phyloP scores from a whole-genome alignment of 2,888 invertebrate genomes.

The Erannis defoliaria region DNA sequence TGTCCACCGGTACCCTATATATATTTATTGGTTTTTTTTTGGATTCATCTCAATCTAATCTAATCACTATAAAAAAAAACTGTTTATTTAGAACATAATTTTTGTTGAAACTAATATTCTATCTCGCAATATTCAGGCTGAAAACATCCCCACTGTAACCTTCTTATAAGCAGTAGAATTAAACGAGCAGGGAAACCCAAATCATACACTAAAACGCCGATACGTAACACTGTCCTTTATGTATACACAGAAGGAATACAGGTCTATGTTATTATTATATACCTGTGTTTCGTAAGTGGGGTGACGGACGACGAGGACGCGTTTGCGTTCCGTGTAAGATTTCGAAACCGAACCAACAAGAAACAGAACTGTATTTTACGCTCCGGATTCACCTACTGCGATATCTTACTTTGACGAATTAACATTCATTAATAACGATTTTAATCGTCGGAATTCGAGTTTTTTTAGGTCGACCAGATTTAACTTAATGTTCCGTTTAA shows the following conservation, averaged over 20 bases:
- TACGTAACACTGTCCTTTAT: constrained; percentile 37
- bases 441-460: constrained; percentile 25
- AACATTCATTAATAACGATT: constrained; percentile 39
- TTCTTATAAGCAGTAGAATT: not conserved
- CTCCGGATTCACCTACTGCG: constrained; percentile 26
- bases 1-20: too few relatives aligned
- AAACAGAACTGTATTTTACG: constrained; percentile 48
- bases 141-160: not conserved
- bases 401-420: constrained; percentile 44
- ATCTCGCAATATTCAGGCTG: too few relatives aligned
- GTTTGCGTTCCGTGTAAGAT: constrained; percentile 54
- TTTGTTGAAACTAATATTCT: too few relatives aligned
- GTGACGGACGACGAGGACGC: constrained; percentile 52
- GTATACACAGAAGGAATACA: constrained; percentile 45
- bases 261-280: constrained; percentile 49
- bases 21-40: too few relatives aligned
- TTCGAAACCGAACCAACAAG: constrained; percentile 56
- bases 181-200: constrained; percentile 10
- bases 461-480: constrained; percentile 39
- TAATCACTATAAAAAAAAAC: too few relatives aligned
- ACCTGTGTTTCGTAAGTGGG: constrained; percentile 53
- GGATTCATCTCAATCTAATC: too few relatives aligned
- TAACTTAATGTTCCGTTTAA: constrained; percentile 14
- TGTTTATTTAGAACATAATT: too few relatives aligned
- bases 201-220: constrained; percentile 17